These are phyloP conservation scores for Diaperis boleti DNA, from an alignment of 2,888 invertebrate genomes.

Conservation along the genomic window DNA sequence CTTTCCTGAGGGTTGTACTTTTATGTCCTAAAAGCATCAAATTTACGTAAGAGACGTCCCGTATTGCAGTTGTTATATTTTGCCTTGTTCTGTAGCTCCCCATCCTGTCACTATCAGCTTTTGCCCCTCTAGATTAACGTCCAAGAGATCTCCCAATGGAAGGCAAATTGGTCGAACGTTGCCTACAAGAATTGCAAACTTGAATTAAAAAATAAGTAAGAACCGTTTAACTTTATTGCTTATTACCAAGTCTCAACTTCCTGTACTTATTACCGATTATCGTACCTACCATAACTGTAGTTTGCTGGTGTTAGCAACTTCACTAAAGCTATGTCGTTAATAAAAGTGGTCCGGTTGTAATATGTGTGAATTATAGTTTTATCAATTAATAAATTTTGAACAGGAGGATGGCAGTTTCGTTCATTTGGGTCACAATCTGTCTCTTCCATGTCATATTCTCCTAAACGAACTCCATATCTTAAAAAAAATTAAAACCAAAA, in stretches of 20 bases:
- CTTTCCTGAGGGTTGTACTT: slow-evolving; percentile 63
- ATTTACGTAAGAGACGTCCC: background rate
- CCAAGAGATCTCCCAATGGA: slow-evolving; percentile 9
- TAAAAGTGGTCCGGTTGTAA: slow-evolving; percentile 68
- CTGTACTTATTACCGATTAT: background rate
- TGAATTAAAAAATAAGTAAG: slow-evolving; percentile 6
- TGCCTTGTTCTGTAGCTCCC: slow-evolving; percentile 77
- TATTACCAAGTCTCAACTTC: no score
- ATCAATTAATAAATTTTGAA: slow-evolving; percentile 70
- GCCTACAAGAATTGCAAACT: no score
- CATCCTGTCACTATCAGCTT: slow-evolving; percentile 76
- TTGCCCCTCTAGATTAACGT: slow-evolving; percentile 61
- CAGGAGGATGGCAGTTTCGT: slow-evolving; percentile 62
- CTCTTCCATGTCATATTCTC: slow-evolving; percentile 70
- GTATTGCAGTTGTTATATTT: no score
- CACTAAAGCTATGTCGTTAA: slow-evolving; percentile 73
- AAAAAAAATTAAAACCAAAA: slow-evolving; percentile 38
- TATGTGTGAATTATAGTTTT: slow-evolving; percentile 68
- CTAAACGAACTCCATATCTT: slow-evolving; percentile 73
- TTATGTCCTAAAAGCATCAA: slow-evolving; percentile 51
- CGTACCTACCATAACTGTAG: slow-evolving; percentile 55
- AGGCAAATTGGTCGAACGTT: slow-evolving; percentile 26
- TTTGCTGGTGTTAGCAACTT: slow-evolving; percentile 64
- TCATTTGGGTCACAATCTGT: slow-evolving; percentile 39
- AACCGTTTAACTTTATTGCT: no score